Percentiles rank a stretch among this genome's conserved stretches.
Evolutionary conservation across 2,888 invertebrate genomes (phyloP).

Genomic region (Hedychridium roseum): DNA sequence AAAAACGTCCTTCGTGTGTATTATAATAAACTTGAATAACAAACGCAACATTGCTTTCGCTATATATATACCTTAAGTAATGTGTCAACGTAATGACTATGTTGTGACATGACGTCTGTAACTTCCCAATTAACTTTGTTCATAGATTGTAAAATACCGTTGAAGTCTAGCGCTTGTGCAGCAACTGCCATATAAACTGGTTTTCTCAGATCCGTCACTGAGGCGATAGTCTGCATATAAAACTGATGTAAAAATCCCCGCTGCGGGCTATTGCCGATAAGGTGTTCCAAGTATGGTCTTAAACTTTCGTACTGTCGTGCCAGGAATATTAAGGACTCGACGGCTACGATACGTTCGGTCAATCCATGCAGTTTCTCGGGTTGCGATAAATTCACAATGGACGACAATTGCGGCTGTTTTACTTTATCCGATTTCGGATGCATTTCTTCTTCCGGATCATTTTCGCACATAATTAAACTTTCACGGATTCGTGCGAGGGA

Average conservation of each 20-base stretch:
- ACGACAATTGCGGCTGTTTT: slow-evolving; percentile 69
- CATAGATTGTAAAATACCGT: slow-evolving; percentile 83
- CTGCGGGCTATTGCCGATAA: slow-evolving; percentile 74
- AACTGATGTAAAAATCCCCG: slow-evolving; percentile 76
- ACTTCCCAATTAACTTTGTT: slow-evolving; percentile 94
- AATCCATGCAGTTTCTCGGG: slow-evolving; percentile 83
- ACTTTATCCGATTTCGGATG: slow-evolving; percentile 62
- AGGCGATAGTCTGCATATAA: slow-evolving; percentile 76
- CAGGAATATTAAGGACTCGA: slow-evolving; percentile 91
- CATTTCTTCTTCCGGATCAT: slow-evolving; percentile 52
- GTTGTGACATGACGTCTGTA: slow-evolving; percentile 93
- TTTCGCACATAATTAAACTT: slow-evolving; percentile 69
- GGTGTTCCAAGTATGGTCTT: slow-evolving; percentile 84
- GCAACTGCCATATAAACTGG: slow-evolving; percentile 90
- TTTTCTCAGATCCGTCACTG: slow-evolving; percentile 77
- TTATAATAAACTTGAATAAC: no score
- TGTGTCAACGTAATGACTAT: slow-evolving; percentile 87
- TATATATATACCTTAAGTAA: slow-evolving; percentile 72
- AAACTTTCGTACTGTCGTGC: slow-evolving; percentile 86
- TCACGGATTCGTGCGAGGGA: slow-evolving; percentile 82
- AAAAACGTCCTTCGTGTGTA: no score
- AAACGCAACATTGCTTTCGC: no score
- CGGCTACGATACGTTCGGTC: slow-evolving; percentile 86
- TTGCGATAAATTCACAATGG: slow-evolving; percentile 72
- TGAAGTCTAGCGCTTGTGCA: slow-evolving; percentile 80